These are phyloP conservation scores for Riparia riparia DNA, from an alignment of 2,113 vertebrate genomes.

Conservation along the genomic window DNA sequence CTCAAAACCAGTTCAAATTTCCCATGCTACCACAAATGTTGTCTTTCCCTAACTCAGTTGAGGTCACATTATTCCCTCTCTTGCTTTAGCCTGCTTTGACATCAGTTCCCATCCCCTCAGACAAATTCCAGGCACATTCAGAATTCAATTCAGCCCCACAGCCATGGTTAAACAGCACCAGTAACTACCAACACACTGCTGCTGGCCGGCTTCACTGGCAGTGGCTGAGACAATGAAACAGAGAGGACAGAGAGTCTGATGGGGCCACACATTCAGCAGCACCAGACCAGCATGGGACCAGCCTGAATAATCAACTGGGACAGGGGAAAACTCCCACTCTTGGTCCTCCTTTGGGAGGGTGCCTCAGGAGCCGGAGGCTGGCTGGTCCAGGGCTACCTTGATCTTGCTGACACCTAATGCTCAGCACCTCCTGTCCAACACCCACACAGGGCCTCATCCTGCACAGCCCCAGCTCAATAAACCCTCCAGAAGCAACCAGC, in stretches of 20 bases:
- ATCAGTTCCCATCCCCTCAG: neutral
- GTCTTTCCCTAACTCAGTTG: neutral
- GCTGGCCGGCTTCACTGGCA: neutral
- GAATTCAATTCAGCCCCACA: neutral
- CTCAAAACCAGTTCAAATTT: neutral
- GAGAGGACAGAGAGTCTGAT: neutral
- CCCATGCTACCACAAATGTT: neutral
- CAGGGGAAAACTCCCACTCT: neutral
- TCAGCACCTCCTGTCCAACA: neutral
- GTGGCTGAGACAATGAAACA: neutral
- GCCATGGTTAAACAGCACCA: neutral
- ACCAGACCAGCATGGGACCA: neutral
- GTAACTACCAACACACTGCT: neutral
- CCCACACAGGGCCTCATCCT: neutral
- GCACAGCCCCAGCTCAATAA: neutral
- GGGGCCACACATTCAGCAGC: neutral
- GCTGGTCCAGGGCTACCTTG: neutral
- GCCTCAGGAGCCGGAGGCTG: fast-evolving
- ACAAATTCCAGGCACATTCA: neutral
- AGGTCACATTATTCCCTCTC: neutral
- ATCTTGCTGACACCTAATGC: fast-evolving
- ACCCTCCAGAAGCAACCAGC: neutral
- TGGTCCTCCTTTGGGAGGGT: fast-evolving
- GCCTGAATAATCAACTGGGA: fast-evolving
- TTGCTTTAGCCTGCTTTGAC: neutral